These are phyloP conservation scores for Aptenodytes patagonicus DNA, from an alignment of 2,113 vertebrate genomes.

Conservation along the genomic window DNA sequence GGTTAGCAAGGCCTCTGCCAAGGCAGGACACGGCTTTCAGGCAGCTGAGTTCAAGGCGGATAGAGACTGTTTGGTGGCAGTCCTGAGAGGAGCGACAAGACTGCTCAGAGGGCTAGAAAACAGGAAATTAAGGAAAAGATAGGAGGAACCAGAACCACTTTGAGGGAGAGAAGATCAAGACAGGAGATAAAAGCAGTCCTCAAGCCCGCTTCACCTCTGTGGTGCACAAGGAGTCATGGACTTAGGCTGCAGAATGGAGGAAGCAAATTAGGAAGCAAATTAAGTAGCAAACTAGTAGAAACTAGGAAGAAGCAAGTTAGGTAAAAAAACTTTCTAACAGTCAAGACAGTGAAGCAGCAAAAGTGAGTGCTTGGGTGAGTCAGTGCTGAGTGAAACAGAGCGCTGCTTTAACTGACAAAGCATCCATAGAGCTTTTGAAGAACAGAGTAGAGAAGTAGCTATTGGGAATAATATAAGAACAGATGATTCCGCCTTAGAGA, in stretches of 20 bases:
- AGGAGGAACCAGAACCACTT: neutral
- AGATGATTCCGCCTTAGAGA: neutral
- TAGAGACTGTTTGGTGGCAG: neutral
- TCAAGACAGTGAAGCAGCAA: neutral
- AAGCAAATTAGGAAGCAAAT: neutral
- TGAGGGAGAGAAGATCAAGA: neutral
- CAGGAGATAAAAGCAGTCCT: neutral
- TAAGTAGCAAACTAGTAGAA: neutral
- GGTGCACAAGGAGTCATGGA: neutral
- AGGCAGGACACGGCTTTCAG: neutral
- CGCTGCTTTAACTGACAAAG: neutral
- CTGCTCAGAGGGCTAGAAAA: neutral
- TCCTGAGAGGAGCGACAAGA: neutral
- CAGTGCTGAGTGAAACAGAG: neutral
- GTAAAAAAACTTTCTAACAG: neutral
- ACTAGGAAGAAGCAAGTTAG: neutral
- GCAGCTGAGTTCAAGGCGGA: neutral
- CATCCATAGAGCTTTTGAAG: neutral
- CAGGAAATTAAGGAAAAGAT: neutral
- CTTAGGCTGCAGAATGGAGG: neutral
- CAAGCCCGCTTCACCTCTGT: neutral
- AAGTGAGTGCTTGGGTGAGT: neutral
- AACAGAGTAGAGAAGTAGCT: neutral
- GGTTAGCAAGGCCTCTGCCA: neutral
- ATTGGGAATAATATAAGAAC: neutral